phyloP scores from a whole-genome alignment of 2,797 vertebrate species.

The Sebastes taczanowskii region DNA sequence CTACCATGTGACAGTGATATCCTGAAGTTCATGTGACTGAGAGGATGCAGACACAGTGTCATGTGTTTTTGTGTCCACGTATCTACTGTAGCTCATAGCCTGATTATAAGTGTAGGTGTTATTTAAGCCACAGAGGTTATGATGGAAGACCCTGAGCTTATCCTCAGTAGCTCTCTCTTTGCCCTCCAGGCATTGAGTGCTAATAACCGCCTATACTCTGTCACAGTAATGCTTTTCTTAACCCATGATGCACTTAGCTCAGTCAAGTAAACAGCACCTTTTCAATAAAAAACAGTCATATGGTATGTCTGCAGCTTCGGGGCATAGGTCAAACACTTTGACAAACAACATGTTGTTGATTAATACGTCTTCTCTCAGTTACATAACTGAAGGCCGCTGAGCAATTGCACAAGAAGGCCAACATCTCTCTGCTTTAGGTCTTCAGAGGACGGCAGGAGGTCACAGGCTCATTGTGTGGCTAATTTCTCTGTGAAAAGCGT shows the following conservation, averaged over 20 bases:
- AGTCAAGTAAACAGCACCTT: slow-evolving; percentile 46
- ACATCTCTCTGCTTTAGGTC: not conserved
- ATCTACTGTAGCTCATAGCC: not conserved
- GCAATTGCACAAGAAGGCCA: not conserved
- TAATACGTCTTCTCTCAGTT: slow-evolving; percentile 13
- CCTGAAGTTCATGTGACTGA: not conserved
- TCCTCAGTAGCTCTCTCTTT: not conserved
- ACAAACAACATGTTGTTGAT: slow-evolving; percentile 31
- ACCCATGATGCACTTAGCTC: slow-evolving; percentile 49
- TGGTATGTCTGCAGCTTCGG: slow-evolving; percentile 42
- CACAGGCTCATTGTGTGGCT: not conserved
- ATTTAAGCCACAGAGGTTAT: not conserved
- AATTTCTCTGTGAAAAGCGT: not conserved
- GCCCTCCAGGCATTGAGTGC: not conserved
- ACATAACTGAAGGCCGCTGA: slow-evolving; percentile 3
- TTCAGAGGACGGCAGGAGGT: not conserved
- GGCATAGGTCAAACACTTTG: slow-evolving; percentile 39
- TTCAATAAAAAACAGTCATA: slow-evolving; percentile 34
- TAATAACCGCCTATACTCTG: slow-evolving; percentile 22
- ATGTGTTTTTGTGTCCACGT: not conserved
- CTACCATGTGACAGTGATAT: not conserved
- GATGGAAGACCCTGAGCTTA: not conserved
- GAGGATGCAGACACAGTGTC: not conserved
- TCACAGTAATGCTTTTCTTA: slow-evolving; percentile 33
- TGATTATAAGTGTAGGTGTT: not conserved